These are phyloP conservation scores for Ormyrus pomaceus DNA, from an alignment of 2,888 invertebrate genomes.

Conservation along the genomic window DNA sequence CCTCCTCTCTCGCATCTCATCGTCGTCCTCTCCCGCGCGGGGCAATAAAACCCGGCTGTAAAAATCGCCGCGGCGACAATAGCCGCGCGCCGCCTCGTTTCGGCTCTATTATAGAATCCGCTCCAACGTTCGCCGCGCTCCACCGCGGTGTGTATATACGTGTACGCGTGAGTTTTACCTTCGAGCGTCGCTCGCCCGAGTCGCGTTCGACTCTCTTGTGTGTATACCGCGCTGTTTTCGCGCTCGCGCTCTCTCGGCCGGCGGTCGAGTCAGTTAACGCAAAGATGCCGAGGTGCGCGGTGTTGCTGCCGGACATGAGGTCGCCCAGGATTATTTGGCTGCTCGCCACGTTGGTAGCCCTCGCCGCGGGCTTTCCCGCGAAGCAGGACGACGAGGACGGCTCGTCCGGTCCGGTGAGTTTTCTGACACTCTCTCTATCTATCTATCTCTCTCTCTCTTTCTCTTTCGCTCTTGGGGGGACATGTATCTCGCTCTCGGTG, in stretches of 20 bases:
- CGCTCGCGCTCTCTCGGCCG: constrained; percentile 7
- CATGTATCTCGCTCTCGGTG: no score
- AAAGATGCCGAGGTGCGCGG: constrained; percentile 56
- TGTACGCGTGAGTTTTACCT: constrained; percentile 39
- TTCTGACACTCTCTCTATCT: neutral
- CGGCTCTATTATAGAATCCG: neutral
- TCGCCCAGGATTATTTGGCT: neutral
- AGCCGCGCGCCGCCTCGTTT: neutral
- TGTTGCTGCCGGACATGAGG: constrained; percentile 3
- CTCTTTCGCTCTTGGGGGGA: no score
- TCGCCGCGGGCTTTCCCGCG: constrained; percentile 24
- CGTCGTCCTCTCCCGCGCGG: no score
- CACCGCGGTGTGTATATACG: neutral
- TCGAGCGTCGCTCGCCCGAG: neutral
- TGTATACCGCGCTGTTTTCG: neutral
- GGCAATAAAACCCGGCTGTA: neutral
- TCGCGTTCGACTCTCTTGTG: no score
- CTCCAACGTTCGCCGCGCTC: neutral
- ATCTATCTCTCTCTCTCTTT: no score
- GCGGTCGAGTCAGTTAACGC: constrained; percentile 48
- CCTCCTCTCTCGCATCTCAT: no score
- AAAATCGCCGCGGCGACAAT: neutral
- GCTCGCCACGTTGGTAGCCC: constrained; percentile 17
- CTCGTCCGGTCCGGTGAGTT: constrained; percentile 49
- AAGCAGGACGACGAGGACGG: constrained; percentile 22